These are phyloP conservation scores for Aviceda subcristata DNA, from an alignment of 2,113 vertebrate species.

Conservation along the genomic window DNA sequence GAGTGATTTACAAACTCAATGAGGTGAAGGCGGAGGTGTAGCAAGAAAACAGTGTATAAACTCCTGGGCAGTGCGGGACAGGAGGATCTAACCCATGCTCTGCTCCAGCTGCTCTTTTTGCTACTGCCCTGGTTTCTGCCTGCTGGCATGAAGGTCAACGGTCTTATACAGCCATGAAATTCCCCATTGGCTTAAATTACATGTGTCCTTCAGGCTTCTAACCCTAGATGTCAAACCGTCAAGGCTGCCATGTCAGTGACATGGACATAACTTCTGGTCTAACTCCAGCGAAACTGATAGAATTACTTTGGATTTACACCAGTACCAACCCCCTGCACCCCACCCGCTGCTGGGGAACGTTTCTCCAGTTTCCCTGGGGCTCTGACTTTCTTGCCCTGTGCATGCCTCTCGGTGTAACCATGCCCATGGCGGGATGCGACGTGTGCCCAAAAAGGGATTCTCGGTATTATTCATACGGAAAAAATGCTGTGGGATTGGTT, in stretches of 20 bases:
- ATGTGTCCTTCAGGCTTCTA: not conserved
- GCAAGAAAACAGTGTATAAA: not conserved
- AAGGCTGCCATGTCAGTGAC: not conserved
- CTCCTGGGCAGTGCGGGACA: not conserved
- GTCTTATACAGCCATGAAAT: not conserved
- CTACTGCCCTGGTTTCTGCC: not conserved
- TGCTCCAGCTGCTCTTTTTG: not conserved
- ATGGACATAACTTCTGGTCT: not conserved
- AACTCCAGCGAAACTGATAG: not conserved
- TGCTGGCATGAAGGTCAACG: not conserved
- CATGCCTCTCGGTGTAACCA: not conserved
- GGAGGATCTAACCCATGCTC: not conserved
- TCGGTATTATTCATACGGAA: not conserved
- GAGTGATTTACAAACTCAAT: not conserved
- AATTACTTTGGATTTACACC: not conserved
- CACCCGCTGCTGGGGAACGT: not conserved
- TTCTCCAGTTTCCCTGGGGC: not conserved
- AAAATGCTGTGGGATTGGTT: conserved; percentile 18
- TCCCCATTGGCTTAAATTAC: not conserved
- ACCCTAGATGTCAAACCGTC: not conserved
- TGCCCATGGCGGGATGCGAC: not conserved
- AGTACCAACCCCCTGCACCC: not conserved
- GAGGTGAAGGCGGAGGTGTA: not conserved
- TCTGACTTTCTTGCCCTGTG: not conserved
- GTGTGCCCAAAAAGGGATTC: not conserved